These are phyloP conservation scores for Gibbula magus DNA, from an alignment of 2,888 invertebrate species.

Conservation along the genomic window DNA sequence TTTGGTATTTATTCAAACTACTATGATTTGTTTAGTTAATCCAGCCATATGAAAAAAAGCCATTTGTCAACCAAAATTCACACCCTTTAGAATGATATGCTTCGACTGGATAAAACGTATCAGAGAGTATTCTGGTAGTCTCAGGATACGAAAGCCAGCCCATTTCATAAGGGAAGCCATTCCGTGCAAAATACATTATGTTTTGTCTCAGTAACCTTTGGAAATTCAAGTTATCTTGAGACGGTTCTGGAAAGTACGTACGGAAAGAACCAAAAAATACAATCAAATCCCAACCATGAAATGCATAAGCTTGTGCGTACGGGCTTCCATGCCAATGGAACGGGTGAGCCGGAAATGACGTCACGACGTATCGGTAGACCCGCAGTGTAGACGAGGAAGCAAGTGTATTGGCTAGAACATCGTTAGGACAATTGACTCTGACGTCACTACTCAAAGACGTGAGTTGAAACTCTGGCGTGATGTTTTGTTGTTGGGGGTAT, in stretches of 20 bases:
- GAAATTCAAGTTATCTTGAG: too few relatives aligned
- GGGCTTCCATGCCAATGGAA: constrained; percentile 50
- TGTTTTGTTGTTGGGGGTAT: constrained; percentile 44
- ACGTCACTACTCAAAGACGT: constrained; percentile 68
- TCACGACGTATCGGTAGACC: constrained; percentile 62
- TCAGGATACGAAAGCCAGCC: constrained; percentile 53
- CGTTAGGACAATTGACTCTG: too few relatives aligned
- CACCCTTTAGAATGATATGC: constrained; percentile 58
- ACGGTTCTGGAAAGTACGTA: too few relatives aligned
- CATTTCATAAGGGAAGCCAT: constrained; percentile 42
- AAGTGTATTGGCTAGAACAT: too few relatives aligned
- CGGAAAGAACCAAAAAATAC: too few relatives aligned
- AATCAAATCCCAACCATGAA: too few relatives aligned
- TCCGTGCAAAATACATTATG: constrained; percentile 56
- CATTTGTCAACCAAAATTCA: constrained; percentile 62
- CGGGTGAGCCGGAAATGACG: too few relatives aligned
- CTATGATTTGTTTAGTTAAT: too few relatives aligned
- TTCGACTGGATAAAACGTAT: constrained; percentile 36
- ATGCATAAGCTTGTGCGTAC: constrained; percentile 48
- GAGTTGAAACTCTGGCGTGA: constrained; percentile 59
- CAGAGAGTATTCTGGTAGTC: constrained; percentile 48
- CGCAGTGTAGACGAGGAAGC: constrained; percentile 45
- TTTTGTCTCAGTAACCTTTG: constrained; percentile 52
- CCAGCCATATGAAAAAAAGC: too few relatives aligned
- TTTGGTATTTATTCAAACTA: too few relatives aligned